Conservation (phyloP, 2,888 invertebrate genomes). For the Girardia tigrina region DNA sequence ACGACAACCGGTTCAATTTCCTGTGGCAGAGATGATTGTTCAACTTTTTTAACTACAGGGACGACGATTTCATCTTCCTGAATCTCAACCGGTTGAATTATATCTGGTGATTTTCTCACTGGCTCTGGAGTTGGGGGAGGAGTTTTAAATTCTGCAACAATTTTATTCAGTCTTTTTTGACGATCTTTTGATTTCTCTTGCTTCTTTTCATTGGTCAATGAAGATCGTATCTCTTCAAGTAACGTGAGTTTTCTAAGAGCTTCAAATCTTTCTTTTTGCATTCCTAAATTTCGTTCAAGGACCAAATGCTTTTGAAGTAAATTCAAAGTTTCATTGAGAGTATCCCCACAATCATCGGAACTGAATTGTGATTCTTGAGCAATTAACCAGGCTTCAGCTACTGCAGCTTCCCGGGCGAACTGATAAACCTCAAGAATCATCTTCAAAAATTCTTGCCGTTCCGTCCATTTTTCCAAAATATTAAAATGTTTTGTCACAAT, state of each 20-base stretch:
- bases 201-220: conserved; percentile 26
- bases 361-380: conserved; percentile 96
- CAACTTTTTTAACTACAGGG: not conserved
- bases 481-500: conserved; percentile 55
- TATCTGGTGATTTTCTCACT: conserved; percentile 55
- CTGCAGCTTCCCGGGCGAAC: conserved; percentile 96
- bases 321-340: conserved; percentile 51
- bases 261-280: conserved; percentile 95
- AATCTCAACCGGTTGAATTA: no score
- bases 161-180: not conserved
- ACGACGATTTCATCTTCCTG: conserved; percentile 66
- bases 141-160: conserved; percentile 26
- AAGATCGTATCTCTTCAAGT: conserved; percentile 28
- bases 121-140: conserved; percentile 29
- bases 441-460: conserved; percentile 97
- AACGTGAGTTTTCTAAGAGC: conserved; percentile 93
- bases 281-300: conserved; percentile 94
- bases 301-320: conserved; percentile 99
- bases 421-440: conserved; percentile 88
- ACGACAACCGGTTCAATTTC: no score
- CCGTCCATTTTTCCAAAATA: conserved; percentile 88
- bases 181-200: conserved; percentile 1
- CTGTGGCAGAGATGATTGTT: not conserved
- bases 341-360: conserved; percentile 72
- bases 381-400: conserved; percentile 96